These are phyloP conservation scores for Passer domesticus DNA, from an alignment of 2,113 vertebrate species.

Conservation along the genomic window DNA sequence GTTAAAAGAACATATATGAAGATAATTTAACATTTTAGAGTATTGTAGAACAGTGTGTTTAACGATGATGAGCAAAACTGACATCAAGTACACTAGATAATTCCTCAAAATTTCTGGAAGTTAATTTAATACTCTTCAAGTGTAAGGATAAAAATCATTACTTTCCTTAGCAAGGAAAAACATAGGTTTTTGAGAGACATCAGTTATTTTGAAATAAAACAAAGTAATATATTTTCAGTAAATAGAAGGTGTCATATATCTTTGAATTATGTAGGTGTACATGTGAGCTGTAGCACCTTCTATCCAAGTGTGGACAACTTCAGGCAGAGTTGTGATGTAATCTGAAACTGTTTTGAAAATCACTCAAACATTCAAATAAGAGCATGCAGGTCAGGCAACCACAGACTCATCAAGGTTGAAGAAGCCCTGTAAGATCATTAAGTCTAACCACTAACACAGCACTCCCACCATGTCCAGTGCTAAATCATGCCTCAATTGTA, in stretches of 20 bases:
- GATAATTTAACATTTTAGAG: slow-evolving; percentile 24
- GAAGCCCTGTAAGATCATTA: accelerated
- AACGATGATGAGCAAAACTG: slow-evolving; percentile 16
- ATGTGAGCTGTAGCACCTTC: not conserved
- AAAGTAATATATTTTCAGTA: not conserved
- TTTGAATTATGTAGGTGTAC: not conserved
- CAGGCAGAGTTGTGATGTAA: not conserved
- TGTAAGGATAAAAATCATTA: not conserved
- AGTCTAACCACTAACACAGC: accelerated
- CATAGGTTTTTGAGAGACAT: not conserved
- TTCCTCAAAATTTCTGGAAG: slow-evolving; percentile 29
- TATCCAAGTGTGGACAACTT: not conserved
- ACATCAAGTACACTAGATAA: slow-evolving; percentile 12
- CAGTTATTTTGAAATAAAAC: slow-evolving; percentile 28
- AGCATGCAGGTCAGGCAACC: not conserved
- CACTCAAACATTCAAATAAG: not conserved
- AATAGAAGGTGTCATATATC: not conserved
- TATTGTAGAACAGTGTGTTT: not conserved
- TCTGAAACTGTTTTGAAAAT: not conserved
- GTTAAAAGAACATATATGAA: not conserved
- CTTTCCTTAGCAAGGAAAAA: not conserved
- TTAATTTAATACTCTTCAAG: slow-evolving; percentile 38
- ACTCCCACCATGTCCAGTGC: too few species aligned
- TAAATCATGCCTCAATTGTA: not conserved
- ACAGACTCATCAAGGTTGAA: not conserved